Percentiles rank a stretch among this genome's conserved stretches.
Conservation (phyloP, 2,888 invertebrate species). For the Drosophila infuscata region DNA sequence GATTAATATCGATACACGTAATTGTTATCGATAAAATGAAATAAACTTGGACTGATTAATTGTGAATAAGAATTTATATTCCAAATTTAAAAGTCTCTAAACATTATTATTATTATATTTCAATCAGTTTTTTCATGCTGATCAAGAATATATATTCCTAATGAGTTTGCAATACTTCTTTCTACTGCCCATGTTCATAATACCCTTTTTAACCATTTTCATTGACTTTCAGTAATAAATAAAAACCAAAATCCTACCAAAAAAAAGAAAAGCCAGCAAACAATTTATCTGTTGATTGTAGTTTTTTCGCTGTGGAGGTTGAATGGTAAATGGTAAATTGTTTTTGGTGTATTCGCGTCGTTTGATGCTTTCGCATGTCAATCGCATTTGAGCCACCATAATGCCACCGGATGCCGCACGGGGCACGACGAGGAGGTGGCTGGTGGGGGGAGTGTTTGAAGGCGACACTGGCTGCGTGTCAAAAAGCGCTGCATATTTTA, state of each 20-base stretch:
- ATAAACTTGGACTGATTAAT: background rate
- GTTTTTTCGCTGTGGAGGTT: constrained; percentile 8
- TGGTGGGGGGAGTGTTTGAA: background rate
- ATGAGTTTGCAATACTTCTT: background rate
- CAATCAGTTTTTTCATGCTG: too few species aligned
- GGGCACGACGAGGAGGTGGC: background rate
- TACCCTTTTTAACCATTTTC: background rate
- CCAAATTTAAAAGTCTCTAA: too few species aligned
- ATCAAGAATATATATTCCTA: background rate
- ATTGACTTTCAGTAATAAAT: background rate
- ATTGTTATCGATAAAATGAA: background rate
- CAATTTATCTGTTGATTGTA: constrained; percentile 26
- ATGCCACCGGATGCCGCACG: constrained; percentile 54
- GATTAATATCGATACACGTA: too few species aligned
- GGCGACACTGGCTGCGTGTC: constrained; percentile 37
- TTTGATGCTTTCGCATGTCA: constrained; percentile 57
- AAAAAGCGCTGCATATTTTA: constrained; percentile 74
- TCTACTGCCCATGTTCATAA: background rate
- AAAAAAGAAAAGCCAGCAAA: constrained; percentile 4
- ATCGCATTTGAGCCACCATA: constrained; percentile 70
- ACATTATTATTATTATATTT: background rate
- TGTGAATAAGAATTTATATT: rapidly evolving
- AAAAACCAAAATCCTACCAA: background rate
- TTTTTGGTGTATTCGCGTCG: constrained; percentile 22
- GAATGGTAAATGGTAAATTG: constrained; percentile 1